These are phyloP conservation scores for Cinclus cinclus DNA, from an alignment of 2,113 vertebrate species.

Conservation along the genomic window DNA sequence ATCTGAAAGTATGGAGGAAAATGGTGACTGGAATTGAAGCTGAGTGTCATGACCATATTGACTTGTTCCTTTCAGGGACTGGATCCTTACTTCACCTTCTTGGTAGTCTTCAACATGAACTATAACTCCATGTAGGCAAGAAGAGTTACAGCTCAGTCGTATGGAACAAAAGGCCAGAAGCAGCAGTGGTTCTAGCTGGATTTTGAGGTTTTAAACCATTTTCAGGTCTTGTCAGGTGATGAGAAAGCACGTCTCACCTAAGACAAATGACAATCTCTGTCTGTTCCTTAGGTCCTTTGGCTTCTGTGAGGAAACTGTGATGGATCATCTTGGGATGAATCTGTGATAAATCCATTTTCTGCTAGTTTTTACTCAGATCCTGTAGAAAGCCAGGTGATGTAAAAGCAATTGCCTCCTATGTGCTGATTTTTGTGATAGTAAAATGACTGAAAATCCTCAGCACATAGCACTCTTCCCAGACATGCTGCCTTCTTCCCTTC, in stretches of 20 bases:
- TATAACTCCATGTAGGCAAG: background rate
- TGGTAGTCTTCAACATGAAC: background rate
- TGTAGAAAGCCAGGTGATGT: background rate
- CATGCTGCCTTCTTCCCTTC: background rate
- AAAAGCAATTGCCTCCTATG: background rate
- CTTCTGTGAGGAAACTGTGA: background rate
- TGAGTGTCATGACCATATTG: background rate
- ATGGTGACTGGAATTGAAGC: background rate
- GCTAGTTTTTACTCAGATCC: background rate
- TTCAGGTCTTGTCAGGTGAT: background rate
- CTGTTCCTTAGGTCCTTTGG: background rate
- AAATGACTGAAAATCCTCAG: background rate
- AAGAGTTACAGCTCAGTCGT: background rate
- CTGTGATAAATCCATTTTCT: background rate
- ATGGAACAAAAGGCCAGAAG: fast-evolving
- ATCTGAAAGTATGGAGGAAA: background rate
- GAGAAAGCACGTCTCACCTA: background rate
- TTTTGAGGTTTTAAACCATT: background rate
- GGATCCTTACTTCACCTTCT: background rate
- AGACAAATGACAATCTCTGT: background rate
- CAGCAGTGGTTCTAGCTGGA: background rate
- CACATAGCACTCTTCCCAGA: background rate
- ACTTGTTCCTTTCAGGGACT: background rate
- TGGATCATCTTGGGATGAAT: background rate
- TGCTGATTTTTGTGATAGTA: background rate